A percentile compares a stretch with the other conserved stretches of the same genome.
Conservation (phyloP, 2,888 invertebrate genomes). For the Isoperla grammatica region DNA sequence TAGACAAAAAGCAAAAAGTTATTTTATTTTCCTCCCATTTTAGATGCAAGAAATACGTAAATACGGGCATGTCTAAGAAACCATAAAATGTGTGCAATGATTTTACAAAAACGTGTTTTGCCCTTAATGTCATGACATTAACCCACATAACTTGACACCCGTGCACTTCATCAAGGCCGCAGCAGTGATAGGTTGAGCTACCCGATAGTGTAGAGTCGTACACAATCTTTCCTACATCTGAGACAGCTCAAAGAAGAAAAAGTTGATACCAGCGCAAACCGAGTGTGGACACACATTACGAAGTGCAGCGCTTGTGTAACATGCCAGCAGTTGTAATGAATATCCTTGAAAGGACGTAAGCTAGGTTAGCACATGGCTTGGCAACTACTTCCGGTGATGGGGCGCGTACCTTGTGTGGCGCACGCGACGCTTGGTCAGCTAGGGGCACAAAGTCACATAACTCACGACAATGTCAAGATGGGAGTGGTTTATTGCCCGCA, state of each 20-base stretch:
- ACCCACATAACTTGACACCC: not conserved
- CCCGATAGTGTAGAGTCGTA: too few species aligned
- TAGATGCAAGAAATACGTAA: not conserved
- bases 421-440: too few species aligned
- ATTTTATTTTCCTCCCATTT: constrained; percentile 1
- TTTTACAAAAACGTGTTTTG: not conserved
- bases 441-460: not conserved
- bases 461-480: constrained; percentile 10
- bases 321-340: too few species aligned
- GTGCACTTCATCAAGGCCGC: not conserved
- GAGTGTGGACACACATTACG: too few species aligned
- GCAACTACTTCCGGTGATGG: too few species aligned
- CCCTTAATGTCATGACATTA: constrained; percentile 5
- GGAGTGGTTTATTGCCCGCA: constrained; percentile 13
- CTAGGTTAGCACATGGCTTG: too few species aligned
- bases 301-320: too few species aligned
- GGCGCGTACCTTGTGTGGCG: too few species aligned
- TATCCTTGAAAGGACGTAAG: too few species aligned
- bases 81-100: not conserved
- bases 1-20: not conserved
- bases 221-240: too few species aligned
- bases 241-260: too few species aligned
- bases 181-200: constrained; percentile 8
- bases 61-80: not conserved
- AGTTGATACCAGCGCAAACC: too few species aligned